A percentile compares a stretch with the other conserved stretches of the same genome.
These are phyloP conservation scores for Cephalotes varians DNA, from an alignment of 2,888 invertebrate species.

Conservation along the genomic window DNA sequence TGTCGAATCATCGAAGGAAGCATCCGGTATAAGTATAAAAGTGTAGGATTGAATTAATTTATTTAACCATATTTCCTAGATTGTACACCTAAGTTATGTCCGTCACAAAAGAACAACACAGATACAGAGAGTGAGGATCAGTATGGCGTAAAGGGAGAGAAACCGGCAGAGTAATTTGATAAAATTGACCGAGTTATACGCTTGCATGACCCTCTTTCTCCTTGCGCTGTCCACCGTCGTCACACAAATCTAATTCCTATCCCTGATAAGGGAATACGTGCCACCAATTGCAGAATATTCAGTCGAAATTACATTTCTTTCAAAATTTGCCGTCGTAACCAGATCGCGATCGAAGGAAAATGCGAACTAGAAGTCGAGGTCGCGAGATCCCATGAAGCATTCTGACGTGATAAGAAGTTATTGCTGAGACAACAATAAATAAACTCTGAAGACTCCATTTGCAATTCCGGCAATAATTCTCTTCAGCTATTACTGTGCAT, in stretches of 20 bases:
- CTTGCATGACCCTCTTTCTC: constrained; percentile 54
- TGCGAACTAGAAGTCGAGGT: not conserved
- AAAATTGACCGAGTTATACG: constrained; percentile 74
- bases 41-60: constrained; percentile 14
- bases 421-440: constrained; percentile 30
- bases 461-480: constrained; percentile 41
- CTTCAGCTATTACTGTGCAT: constrained; percentile 43
- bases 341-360: constrained; percentile 18
- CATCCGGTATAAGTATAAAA: constrained; percentile 1
- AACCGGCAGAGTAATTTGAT: constrained; percentile 71
- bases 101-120: constrained; percentile 31
- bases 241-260: constrained; percentile 75
- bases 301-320: constrained; percentile 51
- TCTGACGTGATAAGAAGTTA: constrained; percentile 24
- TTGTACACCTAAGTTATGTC: constrained; percentile 19
- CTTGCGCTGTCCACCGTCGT: constrained; percentile 62
- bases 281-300: constrained; percentile 67
- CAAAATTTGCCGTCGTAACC: constrained; percentile 48
- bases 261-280: constrained; percentile 68
- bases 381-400: constrained; percentile 5
- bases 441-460: not conserved
- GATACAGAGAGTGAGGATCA: constrained; percentile 59
- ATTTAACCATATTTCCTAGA: constrained; percentile 20
- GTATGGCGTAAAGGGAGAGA: constrained; percentile 61
- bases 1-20: not conserved